Base-by-base conservation (phyloP, 1,140 invertebrate genomes). In the Drosophila yakuba region DNA sequence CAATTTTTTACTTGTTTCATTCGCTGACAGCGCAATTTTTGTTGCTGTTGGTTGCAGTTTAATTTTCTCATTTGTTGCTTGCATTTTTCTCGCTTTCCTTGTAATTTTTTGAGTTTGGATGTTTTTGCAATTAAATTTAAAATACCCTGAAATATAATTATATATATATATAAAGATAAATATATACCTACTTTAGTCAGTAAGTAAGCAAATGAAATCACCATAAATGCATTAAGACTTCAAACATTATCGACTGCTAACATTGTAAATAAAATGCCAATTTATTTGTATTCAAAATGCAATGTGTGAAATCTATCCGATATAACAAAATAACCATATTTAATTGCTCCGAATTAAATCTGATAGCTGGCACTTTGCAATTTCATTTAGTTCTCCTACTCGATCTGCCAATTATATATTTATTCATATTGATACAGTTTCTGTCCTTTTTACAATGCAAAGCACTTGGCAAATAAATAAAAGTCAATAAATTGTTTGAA, bases 61-160 rank as follows among this genome's bases (percentile, higher is more conserved):
- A 74, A 48, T 67, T 76, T 74, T 67, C 32, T 55, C 47, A 66
- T 67, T 67, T 59, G 58, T 51, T 20, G 20, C 20, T 20, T 20
- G 20, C 20, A 41, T 63, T 63, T 63, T 52, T 55, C 38, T 32
- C 12, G 1, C 51, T 28, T 62, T 55, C 28, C 28, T 47, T 54
- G 10, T 12, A 17, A 36, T 41, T 60, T 51, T 52, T 66, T 11
- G 2, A 32, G 43, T 17, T 56, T 10, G 47, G 10, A 38, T 35
- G 20, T 59, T 59, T 48, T 45, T 67, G 75, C 61, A 79, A 83
- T 75, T 63, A 55, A 79, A 79, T 84, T 59, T 52, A 63, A 60
- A 72, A 48, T 39, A 48, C 28, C 60, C 47, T 50, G n/a, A n/a
- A n/a, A n/a, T n/a, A n/a, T n/a, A n/a, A n/a, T n/a, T n/a, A n/a